Evolutionary conservation across 2,797 vertebrate species (phyloP).

Genomic region (Halcyon chelicuti): DNA sequence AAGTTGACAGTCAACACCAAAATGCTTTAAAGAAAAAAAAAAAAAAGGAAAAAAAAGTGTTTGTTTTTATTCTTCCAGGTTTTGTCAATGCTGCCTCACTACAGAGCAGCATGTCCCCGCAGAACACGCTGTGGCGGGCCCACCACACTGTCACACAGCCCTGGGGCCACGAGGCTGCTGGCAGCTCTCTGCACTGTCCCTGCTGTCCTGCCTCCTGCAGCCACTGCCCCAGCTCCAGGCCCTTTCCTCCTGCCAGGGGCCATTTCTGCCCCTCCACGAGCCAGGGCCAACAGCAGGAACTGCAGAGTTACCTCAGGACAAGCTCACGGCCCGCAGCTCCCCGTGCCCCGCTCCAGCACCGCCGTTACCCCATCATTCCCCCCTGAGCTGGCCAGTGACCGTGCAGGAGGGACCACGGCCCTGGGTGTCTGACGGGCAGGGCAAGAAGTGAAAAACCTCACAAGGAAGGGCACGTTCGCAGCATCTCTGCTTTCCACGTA

Average conservation of each 20-base stretch:
- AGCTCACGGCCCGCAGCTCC: rapidly evolving
- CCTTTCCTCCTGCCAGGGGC: neutral
- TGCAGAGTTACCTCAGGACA: neutral
- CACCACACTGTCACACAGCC: neutral
- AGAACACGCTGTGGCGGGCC: rapidly evolving
- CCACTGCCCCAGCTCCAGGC: rapidly evolving
- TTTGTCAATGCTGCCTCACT: neutral
- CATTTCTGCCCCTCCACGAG: neutral
- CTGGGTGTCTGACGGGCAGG: neutral
- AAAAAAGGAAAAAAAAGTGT: too few relatives aligned
- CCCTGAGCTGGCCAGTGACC: rapidly evolving
- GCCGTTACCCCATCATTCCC: neutral
- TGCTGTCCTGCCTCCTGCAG: neutral
- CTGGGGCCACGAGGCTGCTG: rapidly evolving
- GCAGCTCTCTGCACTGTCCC: neutral
- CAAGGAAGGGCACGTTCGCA: neutral
- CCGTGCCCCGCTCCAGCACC: too few relatives aligned
- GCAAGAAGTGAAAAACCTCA: neutral
- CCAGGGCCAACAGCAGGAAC: neutral
- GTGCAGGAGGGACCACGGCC: rapidly evolving
- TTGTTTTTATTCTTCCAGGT: neutral
- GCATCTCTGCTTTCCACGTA: neutral
- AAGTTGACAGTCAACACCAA: neutral
- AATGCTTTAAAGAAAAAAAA: neutral
- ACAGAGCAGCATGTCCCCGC: neutral